A percentile compares a stretch with the other conserved stretches of the same genome.
Conservation (phyloP, 2,888 invertebrate genomes). For the Therioaphis trifolii region DNA sequence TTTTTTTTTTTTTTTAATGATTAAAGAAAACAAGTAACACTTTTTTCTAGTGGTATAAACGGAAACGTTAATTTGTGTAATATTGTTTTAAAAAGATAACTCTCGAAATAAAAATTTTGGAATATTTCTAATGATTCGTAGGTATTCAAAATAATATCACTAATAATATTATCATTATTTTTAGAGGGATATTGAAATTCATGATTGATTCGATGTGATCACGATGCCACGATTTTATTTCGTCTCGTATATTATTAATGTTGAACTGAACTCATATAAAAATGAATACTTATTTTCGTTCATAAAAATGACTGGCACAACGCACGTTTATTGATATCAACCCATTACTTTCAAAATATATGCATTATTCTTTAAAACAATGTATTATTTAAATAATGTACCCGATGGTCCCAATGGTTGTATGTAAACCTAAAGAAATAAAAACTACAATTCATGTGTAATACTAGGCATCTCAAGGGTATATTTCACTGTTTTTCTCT, state of each 20-base stretch:
- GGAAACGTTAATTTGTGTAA: background rate
- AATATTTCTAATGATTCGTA: no score
- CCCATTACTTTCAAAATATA: background rate
- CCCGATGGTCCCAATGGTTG: background rate
- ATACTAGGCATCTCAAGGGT: background rate
- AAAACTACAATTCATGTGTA: slow-evolving; percentile 21
- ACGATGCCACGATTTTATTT: no score
- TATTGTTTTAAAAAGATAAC: background rate
- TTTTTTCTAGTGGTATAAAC: background rate
- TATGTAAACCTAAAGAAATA: background rate
- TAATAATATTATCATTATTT: no score
- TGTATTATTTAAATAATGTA: slow-evolving; percentile 29
- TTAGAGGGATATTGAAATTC: no score
- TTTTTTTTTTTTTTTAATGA: background rate
- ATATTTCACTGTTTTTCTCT: background rate
- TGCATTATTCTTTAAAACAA: background rate
- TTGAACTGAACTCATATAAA: no score
- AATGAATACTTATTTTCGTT: no score
- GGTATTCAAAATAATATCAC: no score
- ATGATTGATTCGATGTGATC: no score
- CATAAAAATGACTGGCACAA: background rate
- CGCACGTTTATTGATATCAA: background rate
- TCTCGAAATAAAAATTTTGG: no score
- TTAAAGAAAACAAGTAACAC: background rate
- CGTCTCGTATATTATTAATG: no score